phyloP scores from a whole-genome alignment of 2,888 invertebrate species.

The Ferdinandea cuprea region DNA sequence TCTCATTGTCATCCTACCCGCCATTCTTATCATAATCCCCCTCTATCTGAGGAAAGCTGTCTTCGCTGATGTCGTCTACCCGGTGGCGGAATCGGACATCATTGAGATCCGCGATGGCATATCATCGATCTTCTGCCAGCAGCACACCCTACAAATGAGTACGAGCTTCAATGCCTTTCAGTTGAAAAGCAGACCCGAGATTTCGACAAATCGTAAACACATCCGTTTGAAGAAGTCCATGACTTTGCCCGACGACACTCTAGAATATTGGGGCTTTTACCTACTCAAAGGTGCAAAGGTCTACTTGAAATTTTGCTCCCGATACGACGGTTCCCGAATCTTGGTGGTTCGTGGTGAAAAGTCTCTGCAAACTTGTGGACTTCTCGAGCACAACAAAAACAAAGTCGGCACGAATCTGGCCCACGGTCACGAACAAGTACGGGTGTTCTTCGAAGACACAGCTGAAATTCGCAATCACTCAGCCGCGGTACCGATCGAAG shows the following conservation, averaged over 20 bases:
- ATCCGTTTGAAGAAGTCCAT: constrained; percentile 91
- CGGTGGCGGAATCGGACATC: constrained; percentile 92
- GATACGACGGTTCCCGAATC: constrained; percentile 90
- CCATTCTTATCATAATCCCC: constrained; percentile 89
- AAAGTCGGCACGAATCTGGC: constrained; percentile 85
- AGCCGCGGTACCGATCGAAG: constrained; percentile 53
- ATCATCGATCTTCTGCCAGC: constrained; percentile 92
- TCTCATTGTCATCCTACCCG: constrained; percentile 89
- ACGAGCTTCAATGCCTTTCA: constrained; percentile 89
- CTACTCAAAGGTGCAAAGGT: constrained; percentile 91
- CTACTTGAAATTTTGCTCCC: constrained; percentile 90
- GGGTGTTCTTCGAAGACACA: constrained; percentile 86
- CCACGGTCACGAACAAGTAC: constrained; percentile 82
- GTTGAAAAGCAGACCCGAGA: constrained; percentile 87
- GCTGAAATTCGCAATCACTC: constrained; percentile 82
- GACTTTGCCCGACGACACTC: constrained; percentile 91
- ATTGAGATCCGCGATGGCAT: constrained; percentile 92
- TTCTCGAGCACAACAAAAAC: constrained; percentile 88
- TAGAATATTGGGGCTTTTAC: constrained; percentile 95
- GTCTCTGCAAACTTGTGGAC: constrained; percentile 90
- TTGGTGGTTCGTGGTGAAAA: constrained; percentile 92
- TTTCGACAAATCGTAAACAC: constrained; percentile 88
- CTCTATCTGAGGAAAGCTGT: constrained; percentile 90
- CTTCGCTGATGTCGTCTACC: constrained; percentile 90
- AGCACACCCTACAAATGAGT: constrained; percentile 91